Percentiles rank a stretch among this genome's conserved stretches.
phyloP scores from a whole-genome alignment of 2,888 invertebrate species.

The Perizoma affinitatum region DNA sequence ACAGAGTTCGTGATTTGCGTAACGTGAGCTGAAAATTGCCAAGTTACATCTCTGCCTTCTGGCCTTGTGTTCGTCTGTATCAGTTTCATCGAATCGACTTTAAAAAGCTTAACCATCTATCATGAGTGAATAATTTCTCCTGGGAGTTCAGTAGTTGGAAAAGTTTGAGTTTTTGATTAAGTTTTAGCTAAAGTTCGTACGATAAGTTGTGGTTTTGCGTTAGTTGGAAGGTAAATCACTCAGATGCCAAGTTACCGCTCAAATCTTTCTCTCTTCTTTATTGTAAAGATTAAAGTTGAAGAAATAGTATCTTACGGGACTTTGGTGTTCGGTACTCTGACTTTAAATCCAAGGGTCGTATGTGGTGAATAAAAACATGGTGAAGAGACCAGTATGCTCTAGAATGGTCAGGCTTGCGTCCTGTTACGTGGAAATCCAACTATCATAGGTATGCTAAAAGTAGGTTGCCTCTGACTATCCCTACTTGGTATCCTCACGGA shows the following conservation, averaged over 20 bases:
- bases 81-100: slow-evolving; percentile 22
- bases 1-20: slow-evolving; percentile 56
- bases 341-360: no score
- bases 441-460: no score
- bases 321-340: no score
- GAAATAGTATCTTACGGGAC: no score
- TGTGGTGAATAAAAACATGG: no score
- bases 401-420: no score
- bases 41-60: slow-evolving; percentile 32
- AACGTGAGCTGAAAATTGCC: slow-evolving; percentile 44
- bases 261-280: neutral
- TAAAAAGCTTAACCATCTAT: slow-evolving; percentile 27
- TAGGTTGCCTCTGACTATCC: no score
- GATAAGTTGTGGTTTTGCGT: slow-evolving; percentile 12
- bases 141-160: slow-evolving; percentile 29
- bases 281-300: neutral
- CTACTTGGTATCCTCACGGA: no score
- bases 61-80: slow-evolving; percentile 19
- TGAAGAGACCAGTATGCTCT: no score
- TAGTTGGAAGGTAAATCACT: slow-evolving; percentile 19
- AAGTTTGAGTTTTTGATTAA: slow-evolving; percentile 26
- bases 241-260: slow-evolving; percentile 9
- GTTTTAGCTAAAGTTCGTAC: slow-evolving; percentile 17
- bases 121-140: slow-evolving; percentile 34
- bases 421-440: no score